These are phyloP conservation scores for Toxotes jaculatrix DNA, from an alignment of 2,113 vertebrate genomes.

Conservation along the genomic window DNA sequence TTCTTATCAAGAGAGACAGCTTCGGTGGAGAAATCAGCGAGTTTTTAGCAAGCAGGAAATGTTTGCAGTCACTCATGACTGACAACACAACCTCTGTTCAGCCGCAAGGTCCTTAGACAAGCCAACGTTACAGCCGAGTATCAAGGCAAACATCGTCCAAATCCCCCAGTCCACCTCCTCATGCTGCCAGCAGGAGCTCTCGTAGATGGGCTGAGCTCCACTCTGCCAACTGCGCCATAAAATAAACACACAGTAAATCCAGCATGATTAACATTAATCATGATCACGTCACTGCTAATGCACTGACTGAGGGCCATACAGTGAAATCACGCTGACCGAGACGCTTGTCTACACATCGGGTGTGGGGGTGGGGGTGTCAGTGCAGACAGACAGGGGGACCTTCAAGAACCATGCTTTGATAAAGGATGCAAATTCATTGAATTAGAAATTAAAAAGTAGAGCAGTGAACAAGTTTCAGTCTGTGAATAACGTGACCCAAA, in stretches of 20 bases:
- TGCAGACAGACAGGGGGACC: conserved; percentile 20
- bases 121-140: conserved; percentile 52
- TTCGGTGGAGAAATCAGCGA: conserved; percentile 49
- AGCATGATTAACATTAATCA: conserved; percentile 81
- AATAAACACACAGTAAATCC: conserved; percentile 84
- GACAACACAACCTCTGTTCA: conserved; percentile 74
- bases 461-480: conserved; percentile 22
- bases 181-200: conserved; percentile 71
- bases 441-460: conserved; percentile 32
- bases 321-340: conserved; percentile 64
- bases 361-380: conserved; percentile 2
- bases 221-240: conserved; percentile 77
- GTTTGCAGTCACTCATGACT: conserved; percentile 65
- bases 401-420: conserved; percentile 30
- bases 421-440: conserved; percentile 38
- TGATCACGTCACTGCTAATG: conserved; percentile 78
- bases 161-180: conserved; percentile 56
- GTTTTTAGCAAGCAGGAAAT: conserved; percentile 61
- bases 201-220: conserved; percentile 42
- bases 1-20: conserved; percentile 52
- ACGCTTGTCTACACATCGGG: conserved; percentile 27
- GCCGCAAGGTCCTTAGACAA: conserved; percentile 41
- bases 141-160: conserved; percentile 70
- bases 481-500: conserved; percentile 17
- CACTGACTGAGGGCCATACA: conserved; percentile 62